phyloP scores from a whole-genome alignment of 2,113 vertebrate genomes.

The Amphiprion percula region DNA sequence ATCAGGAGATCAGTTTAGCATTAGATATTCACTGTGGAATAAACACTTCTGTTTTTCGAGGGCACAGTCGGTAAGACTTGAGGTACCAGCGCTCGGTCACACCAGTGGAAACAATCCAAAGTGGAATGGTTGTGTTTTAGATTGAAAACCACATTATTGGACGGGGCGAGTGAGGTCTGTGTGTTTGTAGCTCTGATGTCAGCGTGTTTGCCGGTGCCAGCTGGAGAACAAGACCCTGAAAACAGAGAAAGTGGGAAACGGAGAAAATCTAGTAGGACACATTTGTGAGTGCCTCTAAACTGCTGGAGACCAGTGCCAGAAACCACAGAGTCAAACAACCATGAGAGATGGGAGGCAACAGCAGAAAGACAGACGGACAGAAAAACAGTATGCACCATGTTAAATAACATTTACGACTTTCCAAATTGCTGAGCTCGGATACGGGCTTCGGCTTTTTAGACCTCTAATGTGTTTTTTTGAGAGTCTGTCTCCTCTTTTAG shows the following conservation, averaged over 20 bases:
- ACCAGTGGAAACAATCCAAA: conserved; percentile 43
- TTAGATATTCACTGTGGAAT: neutral
- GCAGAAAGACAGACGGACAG: conserved; percentile 14
- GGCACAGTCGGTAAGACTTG: neutral
- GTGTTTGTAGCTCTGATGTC: conserved; percentile 65
- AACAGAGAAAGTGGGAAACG: conserved; percentile 56
- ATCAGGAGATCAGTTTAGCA: neutral
- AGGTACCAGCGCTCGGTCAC: neutral
- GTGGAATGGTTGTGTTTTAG: conserved; percentile 48
- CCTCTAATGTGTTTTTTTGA: conserved; percentile 54
- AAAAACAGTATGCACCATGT: conserved; percentile 24
- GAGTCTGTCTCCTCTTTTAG: conserved; percentile 38
- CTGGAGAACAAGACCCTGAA: conserved; percentile 59
- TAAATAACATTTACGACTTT: conserved; percentile 56
- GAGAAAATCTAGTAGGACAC: conserved; percentile 52
- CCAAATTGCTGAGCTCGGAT: conserved; percentile 43
- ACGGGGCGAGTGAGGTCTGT: conserved; percentile 45
- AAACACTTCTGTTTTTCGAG: neutral
- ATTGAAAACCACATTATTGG: conserved; percentile 46
- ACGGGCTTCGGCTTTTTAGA: conserved; percentile 40
- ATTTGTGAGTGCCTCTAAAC: conserved; percentile 63
- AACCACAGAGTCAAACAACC: conserved; percentile 42
- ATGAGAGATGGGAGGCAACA: conserved; percentile 23
- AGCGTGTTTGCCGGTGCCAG: conserved; percentile 57
- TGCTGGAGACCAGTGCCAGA: conserved; percentile 51